These are phyloP conservation scores for Hemicentrotus pulcherrimus DNA, from an alignment of 35 echinoderm and acorn worm genomes.

Conservation along the genomic window DNA sequence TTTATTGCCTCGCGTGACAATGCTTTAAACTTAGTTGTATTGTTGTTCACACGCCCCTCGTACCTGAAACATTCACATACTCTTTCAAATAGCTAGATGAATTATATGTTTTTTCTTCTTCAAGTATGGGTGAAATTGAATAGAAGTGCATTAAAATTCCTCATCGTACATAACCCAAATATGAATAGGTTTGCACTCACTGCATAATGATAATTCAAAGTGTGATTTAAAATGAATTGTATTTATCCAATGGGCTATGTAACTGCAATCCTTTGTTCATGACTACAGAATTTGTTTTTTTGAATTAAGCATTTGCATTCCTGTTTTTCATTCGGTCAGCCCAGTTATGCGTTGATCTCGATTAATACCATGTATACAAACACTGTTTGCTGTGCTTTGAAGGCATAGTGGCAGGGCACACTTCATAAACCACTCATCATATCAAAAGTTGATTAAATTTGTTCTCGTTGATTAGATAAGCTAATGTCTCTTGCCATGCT, in stretches of 20 bases:
- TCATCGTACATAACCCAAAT: neutral
- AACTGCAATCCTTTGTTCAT: neutral
- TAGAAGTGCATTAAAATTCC: conserved; percentile 13
- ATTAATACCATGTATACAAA: neutral
- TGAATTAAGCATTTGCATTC: neutral
- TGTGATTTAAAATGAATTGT: neutral
- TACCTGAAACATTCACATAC: neutral
- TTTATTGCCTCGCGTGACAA: conserved; percentile 1
- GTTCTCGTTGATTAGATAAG: neutral
- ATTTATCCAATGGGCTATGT: conserved; percentile 1
- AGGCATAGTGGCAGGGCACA: neutral
- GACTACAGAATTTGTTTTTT: neutral
- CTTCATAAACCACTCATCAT: neutral
- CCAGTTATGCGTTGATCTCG: neutral
- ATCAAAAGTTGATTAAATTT: conserved; percentile 2
- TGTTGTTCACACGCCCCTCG: neutral
- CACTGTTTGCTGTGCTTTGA: neutral
- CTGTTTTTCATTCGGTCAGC: neutral
- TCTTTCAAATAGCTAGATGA: neutral
- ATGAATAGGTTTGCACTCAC: neutral
- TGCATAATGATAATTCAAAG: neutral
- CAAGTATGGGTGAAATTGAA: neutral
- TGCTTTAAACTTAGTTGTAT: neutral
- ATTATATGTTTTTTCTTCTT: neutral
- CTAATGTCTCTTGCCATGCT: neutral